Evolutionary conservation across 2,797 vertebrate genomes (phyloP).

Genomic region (Lithobates pipiens): DNA sequence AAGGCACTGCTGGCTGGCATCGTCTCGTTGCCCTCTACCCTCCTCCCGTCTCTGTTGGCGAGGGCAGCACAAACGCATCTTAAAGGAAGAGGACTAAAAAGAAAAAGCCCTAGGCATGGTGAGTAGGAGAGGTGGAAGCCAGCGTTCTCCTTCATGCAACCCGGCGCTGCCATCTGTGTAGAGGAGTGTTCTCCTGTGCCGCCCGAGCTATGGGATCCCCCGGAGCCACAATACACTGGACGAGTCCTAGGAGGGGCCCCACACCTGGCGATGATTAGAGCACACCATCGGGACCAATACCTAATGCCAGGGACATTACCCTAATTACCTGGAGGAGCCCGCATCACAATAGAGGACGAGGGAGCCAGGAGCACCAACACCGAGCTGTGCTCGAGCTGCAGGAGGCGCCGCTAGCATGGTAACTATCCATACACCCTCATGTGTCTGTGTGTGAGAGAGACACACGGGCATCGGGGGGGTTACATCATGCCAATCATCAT

Average conservation of each 20-base stretch:
- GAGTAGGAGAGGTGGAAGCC: constrained; percentile 75
- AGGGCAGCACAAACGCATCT: constrained; percentile 75
- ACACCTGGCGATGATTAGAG: constrained; percentile 22
- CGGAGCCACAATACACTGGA: constrained; percentile 2
- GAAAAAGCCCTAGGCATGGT: constrained; percentile 87
- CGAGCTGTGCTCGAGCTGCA: constrained; percentile 58
- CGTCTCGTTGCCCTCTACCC: constrained; percentile 63
- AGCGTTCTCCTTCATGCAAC: constrained; percentile 46
- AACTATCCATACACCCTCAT: constrained; percentile 59
- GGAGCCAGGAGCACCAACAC: constrained; percentile 63
- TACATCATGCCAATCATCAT: background rate
- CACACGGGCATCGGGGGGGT: background rate
- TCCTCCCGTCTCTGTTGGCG: constrained; percentile 25
- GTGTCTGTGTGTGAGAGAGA: too few species aligned
- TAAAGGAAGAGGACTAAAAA: constrained; percentile 68
- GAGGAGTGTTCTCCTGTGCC: too few species aligned
- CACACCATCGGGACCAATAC: too few species aligned
- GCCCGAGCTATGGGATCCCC: constrained; percentile 2
- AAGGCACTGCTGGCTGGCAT: constrained; percentile 78
- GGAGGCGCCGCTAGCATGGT: constrained; percentile 72
- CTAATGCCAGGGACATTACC: too few species aligned
- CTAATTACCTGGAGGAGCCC: constrained; percentile 15
- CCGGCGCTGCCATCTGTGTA: constrained; percentile 48
- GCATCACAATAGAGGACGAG: background rate
- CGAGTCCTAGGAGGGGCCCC: constrained; percentile 10